Conservation (phyloP, 2,113 vertebrate genomes). For the Oreotrochilus melanogaster region DNA sequence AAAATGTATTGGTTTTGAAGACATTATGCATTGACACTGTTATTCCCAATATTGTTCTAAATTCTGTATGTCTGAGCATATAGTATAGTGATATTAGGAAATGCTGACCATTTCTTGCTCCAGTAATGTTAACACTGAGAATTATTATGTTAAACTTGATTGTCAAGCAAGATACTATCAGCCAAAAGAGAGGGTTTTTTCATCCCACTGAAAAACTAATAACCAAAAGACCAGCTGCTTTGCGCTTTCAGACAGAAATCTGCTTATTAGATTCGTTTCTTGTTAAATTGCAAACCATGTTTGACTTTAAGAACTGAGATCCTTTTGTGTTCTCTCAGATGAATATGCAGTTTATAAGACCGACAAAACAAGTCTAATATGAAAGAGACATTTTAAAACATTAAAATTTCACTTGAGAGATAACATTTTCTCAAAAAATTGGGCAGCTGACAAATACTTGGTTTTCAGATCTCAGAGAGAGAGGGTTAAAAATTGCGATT, state of each 20-base stretch:
- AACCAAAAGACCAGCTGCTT: not conserved
- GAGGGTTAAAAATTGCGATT: conserved; percentile 33
- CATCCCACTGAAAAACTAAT: not conserved
- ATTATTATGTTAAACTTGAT: not conserved
- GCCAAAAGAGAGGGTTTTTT: not conserved
- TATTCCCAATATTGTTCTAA: not conserved
- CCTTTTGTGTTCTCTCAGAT: not conserved
- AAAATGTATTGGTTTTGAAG: not conserved
- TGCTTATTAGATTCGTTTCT: not conserved
- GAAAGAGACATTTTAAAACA: conserved; percentile 31
- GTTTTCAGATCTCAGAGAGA: conserved; percentile 21
- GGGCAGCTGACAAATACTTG: conserved; percentile 39
- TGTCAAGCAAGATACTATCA: not conserved
- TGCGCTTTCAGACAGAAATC: not conserved
- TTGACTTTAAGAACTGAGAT: not conserved
- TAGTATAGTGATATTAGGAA: not conserved
- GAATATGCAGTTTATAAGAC: not conserved
- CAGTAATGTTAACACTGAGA: not conserved
- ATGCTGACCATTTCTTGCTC: not conserved
- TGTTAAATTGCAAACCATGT: not conserved
- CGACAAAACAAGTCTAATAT: not conserved
- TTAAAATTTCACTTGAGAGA: conserved; percentile 38
- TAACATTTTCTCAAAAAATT: conserved; percentile 66
- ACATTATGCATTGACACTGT: not conserved
- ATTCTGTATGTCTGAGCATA: not conserved